Evolutionary conservation across 1,140 invertebrate species (phyloP).

Genomic region (Macrobrachium rosenbergii): DNA sequence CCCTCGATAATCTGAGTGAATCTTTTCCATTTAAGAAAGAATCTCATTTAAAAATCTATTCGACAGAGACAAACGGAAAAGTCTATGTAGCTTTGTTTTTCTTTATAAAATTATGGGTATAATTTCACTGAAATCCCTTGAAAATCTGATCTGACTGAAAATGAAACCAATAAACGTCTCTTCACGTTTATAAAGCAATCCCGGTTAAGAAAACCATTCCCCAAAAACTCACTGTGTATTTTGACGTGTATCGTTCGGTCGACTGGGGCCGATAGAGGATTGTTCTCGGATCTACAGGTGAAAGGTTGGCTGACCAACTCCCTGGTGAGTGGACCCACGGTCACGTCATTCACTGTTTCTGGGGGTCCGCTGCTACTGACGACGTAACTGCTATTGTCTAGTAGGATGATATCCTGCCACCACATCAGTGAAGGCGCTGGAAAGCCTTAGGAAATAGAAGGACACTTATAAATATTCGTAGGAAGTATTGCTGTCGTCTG

Average conservation of each 20-base stretch:
- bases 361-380: conserved; percentile 1
- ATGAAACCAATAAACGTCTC: too few species aligned
- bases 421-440: conserved; percentile 29
- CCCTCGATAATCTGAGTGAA: too few species aligned
- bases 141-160: too few species aligned
- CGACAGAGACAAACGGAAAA: too few species aligned
- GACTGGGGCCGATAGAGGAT: conserved; percentile 33
- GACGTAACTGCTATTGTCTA: conserved; percentile 45
- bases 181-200: neutral
- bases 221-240: conserved; percentile 41
- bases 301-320: conserved; percentile 20
- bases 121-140: too few species aligned
- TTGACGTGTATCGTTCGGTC: conserved; percentile 40
- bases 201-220: neutral
- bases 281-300: conserved; percentile 44
- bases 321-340: conserved; percentile 28
- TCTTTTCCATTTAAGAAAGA: too few species aligned
- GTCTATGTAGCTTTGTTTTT: too few species aligned
- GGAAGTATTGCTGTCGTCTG: too few species aligned
- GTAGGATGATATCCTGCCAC: conserved; percentile 37
- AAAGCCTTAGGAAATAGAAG: neutral
- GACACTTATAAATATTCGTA: too few species aligned
- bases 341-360: conserved; percentile 32
- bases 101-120: too few species aligned
- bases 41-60: too few species aligned